Evolutionary conservation across 1,140 invertebrate species (phyloP), one percentile per base, ranked within the genome.

Genomic region (Drosophila mayri): DNA sequence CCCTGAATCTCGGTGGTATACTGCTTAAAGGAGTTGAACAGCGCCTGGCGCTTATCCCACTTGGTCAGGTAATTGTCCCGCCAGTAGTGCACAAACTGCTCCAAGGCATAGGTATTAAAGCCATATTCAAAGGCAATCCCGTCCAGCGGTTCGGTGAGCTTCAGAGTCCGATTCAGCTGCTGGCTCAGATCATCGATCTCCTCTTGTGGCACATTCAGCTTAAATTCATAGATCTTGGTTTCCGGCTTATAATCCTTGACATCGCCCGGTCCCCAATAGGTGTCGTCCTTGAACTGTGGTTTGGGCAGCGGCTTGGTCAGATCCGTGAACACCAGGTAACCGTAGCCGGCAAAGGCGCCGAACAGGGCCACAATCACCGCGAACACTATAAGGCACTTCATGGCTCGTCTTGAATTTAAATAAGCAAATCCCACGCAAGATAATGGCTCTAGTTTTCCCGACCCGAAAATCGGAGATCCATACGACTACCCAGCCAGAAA

Each of bases 121-220:
- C 97, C 97, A 91, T 97, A 97, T 64, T 95, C 92, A 76, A 97
- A 97, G 43, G 94, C 93, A 3, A 94, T 93, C 28, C 94, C 95
- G 85, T 96, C 95, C 57, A 97, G 79, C 0, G 96, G 95, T 14
- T 94, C 93, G 12, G 93, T 92, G 11, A 95, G 93, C 16, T 93
- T 86, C 30, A 94, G 81, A 18, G 94, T 93, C 49, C 94, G 92
- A 50, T 94, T 93, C 1, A 97, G 92, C 43, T 95, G 93, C 14
- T 93, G 73, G 72, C 94, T 94, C 5, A 97, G 92, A 80, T 96
- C 95, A 37, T 93, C 91, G 12, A 96, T 92, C 63, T 94, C 84
- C 14, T 59, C 61, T 40, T 81, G 14, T 0, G 79, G 79, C 25
- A 82, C 83, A n/a, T 74, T 16, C 18, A 92, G 40, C 16, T 58